phyloP scores from a whole-genome alignment of 2,888 invertebrate genomes.

The Metellina segmentata region DNA sequence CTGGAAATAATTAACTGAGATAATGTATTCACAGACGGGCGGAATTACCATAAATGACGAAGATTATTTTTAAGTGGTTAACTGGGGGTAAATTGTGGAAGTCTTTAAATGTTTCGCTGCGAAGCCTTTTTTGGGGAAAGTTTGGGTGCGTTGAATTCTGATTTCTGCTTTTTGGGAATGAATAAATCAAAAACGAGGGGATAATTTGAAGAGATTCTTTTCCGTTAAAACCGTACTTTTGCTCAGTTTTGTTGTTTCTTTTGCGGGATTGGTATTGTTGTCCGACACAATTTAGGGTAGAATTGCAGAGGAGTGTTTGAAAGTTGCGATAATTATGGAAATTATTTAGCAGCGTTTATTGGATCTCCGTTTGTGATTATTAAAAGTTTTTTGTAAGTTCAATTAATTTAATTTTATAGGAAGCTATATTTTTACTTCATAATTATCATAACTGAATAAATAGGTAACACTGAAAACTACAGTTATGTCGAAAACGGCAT shows the following conservation, averaged over 20 bases:
- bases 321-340: neutral
- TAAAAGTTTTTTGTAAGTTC: neutral
- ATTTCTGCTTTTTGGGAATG: constrained; percentile 4
- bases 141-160: neutral
- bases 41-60: constrained; percentile 70
- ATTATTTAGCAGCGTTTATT: neutral
- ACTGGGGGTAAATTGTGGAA: constrained; percentile 58
- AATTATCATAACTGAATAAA: too few relatives aligned
- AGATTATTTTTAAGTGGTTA: constrained; percentile 72
- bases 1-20: constrained; percentile 60
- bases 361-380: neutral
- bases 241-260: neutral
- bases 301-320: neutral
- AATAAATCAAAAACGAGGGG: constrained; percentile 45
- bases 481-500: too few relatives aligned
- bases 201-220: constrained; percentile 21
- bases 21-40: constrained; percentile 58
- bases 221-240: neutral
- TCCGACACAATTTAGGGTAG: constrained; percentile 18
- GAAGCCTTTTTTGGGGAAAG: constrained; percentile 24
- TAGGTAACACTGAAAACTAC: too few relatives aligned
- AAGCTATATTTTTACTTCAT: too few relatives aligned
- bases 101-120: constrained; percentile 27
- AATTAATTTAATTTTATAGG: neutral
- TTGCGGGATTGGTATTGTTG: constrained; percentile 6